Evolutionary conservation across 2,113 vertebrate species (phyloP), one percentile per base, ranked within the genome.

Genomic region (Panurus biarmicus): DNA sequence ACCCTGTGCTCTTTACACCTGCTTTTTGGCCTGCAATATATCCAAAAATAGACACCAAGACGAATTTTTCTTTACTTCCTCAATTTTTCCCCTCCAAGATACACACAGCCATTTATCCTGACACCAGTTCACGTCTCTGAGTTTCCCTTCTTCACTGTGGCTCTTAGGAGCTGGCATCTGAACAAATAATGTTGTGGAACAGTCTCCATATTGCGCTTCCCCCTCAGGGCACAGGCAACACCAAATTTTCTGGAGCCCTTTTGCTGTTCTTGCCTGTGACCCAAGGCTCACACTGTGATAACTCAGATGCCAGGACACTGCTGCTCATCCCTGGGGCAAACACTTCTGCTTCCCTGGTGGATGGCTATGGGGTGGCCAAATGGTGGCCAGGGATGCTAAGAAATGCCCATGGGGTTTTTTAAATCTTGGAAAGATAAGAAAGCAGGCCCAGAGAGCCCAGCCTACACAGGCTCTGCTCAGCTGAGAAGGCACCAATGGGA

Each of bases 291-390:
- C 6, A 1, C 62, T 28, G 44, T 23, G 29, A 24, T 23, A 77
- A 77, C 44, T 16, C 85, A n/a, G 65, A 5, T 1, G 11, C 53
- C 22, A 0, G 6, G 57, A 61, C 0, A 0, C 66, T 28, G 61
- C 45, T 61, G 36, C 38, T 28, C 4, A 29, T 53, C 45, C 50
- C 36, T 11, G 23, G 9, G 15, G 11, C 21, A 84, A 33, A 62
- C 0, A 4, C 72, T 75, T 80, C 64, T 53, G 24, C 61, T 54
- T 54, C 57, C n/a, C 16, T 20, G 19, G 38, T 58, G 33, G 56
- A 54, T 35, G 35, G 64, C 54, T 80, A 77, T 54, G 72, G 21
- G 17, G 28, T 28, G 13, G 38, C 61, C 65, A 53, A 31, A 45
- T 3, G 8, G n/a, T 58, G 60, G 14, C 42, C 54, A 86, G 12